A percentile compares a stretch with the other conserved stretches of the same genome.
These are phyloP conservation scores for Cyanistes caeruleus DNA, from an alignment of 2,113 vertebrate species.

Conservation along the genomic window DNA sequence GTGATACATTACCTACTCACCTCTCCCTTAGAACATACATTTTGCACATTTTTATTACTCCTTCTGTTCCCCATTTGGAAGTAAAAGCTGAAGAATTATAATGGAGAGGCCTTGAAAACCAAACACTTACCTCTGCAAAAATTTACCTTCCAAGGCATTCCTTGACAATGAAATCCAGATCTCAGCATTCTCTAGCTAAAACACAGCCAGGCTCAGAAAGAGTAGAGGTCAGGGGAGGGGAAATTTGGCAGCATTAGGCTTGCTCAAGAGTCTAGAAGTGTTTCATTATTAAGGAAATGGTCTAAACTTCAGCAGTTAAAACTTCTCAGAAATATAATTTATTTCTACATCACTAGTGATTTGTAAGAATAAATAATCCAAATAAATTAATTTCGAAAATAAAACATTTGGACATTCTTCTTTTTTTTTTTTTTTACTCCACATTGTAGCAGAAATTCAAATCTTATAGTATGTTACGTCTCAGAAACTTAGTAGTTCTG, in stretches of 20 bases:
- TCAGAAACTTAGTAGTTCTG: not conserved
- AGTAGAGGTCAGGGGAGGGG: not conserved
- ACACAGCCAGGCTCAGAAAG: not conserved
- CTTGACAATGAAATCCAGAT: slow-evolving; percentile 16
- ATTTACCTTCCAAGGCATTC: not conserved
- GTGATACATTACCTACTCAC: not conserved
- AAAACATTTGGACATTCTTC: not conserved
- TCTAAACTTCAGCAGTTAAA: not conserved
- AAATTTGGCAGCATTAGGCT: not conserved
- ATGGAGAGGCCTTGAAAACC: not conserved
- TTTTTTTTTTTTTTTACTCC: not conserved
- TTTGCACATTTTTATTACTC: not conserved
- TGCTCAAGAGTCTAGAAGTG: not conserved
- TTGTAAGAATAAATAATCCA: not conserved
- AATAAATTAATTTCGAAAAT: not conserved
- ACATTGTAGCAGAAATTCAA: not conserved
- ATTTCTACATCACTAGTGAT: not conserved
- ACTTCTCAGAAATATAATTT: not conserved
- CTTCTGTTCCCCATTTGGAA: not conserved
- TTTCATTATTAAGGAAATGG: not conserved
- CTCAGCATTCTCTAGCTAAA: not conserved
- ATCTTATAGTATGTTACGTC: not conserved
- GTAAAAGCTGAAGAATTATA: not conserved
- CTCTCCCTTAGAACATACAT: not conserved
- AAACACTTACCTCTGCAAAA: not conserved